Base-by-base conservation (phyloP, 2,888 invertebrate genomes). In the Adineta ricciae region DNA sequence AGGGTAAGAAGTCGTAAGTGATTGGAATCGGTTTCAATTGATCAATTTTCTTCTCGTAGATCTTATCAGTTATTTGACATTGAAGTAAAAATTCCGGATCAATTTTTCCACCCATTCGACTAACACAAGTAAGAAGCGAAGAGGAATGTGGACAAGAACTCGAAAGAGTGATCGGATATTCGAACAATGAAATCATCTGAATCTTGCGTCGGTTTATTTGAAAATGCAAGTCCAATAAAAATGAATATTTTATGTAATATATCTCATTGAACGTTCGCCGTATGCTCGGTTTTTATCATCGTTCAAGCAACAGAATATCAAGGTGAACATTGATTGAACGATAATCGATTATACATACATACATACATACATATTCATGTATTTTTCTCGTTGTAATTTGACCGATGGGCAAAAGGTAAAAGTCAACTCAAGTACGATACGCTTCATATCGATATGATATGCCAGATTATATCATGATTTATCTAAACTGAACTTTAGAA, bases 41-140 rank as follows among this genome's bases (percentile, higher is more conserved):
- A n/a, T 78, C 9, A 19, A 78, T 78, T 41, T n/a, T 8, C 24
- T 38, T 41, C 4, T 38, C 5, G 21, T n/a, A 41, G 8, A 9
- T 78, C 41, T 78, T 78, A 41, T 78, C 78, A 14, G n/a, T 41
- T 24, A 78, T 78, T 64, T 64, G 64, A 78, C 78, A 78, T 24
- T 78, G 38, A 2, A 11, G 11, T 41, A 78, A 41, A 78, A 78
- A 78, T 0, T 78, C 41, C 11, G 38, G 78, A 78, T 78, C 78
- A 36, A 78, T 21, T 78, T n/a, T 78, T 78, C 78, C 78, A 78
- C 78, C 78, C 24, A 78, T 41, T 24, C 78, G 38, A n/a, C 2
- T 2, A n/a, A 41, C 78, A 41, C 19, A 41, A 14, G 38, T 21
- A 24, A 78, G 2, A 41, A 78, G n/a, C 11, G 78, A 78, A 19